Percentiles rank a stretch among this genome's conserved stretches.
These are phyloP conservation scores for Dinomys branickii DNA, from an alignment of 2,113 vertebrate genomes.

Conservation along the genomic window DNA sequence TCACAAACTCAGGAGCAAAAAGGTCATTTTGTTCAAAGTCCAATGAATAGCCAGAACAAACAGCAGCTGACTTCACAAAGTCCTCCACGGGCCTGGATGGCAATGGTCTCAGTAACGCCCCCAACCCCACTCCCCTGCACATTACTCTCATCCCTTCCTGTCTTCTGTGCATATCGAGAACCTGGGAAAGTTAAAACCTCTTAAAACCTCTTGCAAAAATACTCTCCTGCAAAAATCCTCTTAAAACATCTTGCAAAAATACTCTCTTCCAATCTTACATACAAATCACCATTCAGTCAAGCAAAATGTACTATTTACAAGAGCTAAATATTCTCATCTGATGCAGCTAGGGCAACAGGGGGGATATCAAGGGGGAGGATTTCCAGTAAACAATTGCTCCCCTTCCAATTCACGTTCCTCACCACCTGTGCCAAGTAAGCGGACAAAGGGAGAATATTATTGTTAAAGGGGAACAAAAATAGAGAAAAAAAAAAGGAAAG, in stretches of 20 bases:
- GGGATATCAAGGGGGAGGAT: not conserved
- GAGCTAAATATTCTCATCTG: slow-evolving; percentile 23
- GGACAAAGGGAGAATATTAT: not conserved
- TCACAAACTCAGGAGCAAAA: slow-evolving; percentile 33
- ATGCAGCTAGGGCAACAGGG: not conserved
- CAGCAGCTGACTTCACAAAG: slow-evolving; percentile 43
- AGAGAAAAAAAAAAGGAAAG: not conserved
- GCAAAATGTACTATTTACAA: slow-evolving; percentile 27
- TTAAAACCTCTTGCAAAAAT: slow-evolving; percentile 28
- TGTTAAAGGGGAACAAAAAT: not conserved
- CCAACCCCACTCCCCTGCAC: not conserved
- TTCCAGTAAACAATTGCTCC: not conserved
- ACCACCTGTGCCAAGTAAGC: slow-evolving; percentile 8
- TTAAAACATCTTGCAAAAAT: slow-evolving; percentile 35
- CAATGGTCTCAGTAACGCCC: not conserved
- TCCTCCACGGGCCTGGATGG: not conserved
- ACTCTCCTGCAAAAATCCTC: slow-evolving; percentile 2
- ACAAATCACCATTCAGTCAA: slow-evolving; percentile 3
- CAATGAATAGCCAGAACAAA: slow-evolving; percentile 43
- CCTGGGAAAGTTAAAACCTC: not conserved
- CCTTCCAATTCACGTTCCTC: not conserved
- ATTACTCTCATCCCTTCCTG: not conserved
- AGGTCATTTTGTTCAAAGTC: slow-evolving; percentile 51
- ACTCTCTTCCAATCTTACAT: not conserved
- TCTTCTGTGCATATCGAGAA: not conserved